A percentile compares a stretch with the other conserved stretches of the same genome.
Evolutionary conservation across 2,113 vertebrate genomes (phyloP).

Genomic region (Lamprologus ornatipinnis): DNA sequence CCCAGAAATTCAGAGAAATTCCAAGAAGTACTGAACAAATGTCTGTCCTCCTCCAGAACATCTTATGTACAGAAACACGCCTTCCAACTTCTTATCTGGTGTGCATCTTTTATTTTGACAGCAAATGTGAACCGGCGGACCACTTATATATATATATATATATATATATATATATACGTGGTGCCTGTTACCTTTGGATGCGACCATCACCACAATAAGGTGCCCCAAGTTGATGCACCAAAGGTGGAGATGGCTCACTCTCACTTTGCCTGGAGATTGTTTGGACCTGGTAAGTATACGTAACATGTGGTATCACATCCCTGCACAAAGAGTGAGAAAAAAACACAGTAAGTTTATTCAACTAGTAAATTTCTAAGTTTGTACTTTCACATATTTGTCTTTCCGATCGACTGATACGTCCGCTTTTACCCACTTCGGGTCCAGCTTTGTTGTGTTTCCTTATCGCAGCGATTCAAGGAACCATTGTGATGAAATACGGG

Average conservation of each 20-base stretch:
- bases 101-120: not conserved
- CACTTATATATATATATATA: not conserved
- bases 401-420: not conserved
- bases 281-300: conserved; percentile 84
- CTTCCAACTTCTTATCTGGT: not conserved
- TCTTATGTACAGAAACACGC: not conserved
- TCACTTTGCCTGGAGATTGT: conserved; percentile 76
- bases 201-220: conserved; percentile 91
- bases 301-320: conserved; percentile 70
- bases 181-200: conserved; percentile 80
- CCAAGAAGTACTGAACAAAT: not conserved
- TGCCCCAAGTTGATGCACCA: conserved; percentile 79
- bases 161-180: too few relatives aligned
- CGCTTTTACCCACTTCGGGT: not conserved
- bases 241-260: conserved; percentile 82
- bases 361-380: not conserved
- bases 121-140: not conserved
- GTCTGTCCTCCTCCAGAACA: not conserved
- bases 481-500: conserved; percentile 35
- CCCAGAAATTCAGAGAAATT: not conserved
- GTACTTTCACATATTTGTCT: not conserved
- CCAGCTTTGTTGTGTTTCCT: conserved; percentile 9
- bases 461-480: conserved; percentile 38
- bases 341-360: not conserved
- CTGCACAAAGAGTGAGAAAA: conserved; percentile 53